These are phyloP conservation scores for Hemaris fuciformis DNA, from an alignment of 2,888 invertebrate genomes.

Conservation along the genomic window DNA sequence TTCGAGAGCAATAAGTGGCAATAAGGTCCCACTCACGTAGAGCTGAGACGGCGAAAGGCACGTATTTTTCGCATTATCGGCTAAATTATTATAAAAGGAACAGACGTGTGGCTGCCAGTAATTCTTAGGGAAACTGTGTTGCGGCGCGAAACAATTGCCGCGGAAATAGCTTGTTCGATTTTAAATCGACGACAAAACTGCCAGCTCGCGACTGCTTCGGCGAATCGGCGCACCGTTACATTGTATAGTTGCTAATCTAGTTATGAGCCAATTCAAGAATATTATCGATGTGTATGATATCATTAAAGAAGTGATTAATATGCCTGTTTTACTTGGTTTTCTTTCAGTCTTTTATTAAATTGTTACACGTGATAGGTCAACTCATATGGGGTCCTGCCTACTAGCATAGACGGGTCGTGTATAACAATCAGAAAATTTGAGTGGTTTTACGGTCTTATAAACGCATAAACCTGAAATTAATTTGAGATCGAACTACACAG, in stretches of 20 bases:
- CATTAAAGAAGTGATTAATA: background rate
- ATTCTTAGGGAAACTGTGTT: constrained; percentile 47
- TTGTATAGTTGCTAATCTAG: background rate
- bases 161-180: constrained; percentile 52
- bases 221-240: background rate
- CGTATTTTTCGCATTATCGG: constrained; percentile 79
- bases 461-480: too few species aligned
- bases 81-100: constrained; percentile 77
- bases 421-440: too few species aligned
- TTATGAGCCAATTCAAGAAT: background rate
- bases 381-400: too few species aligned
- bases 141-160: constrained; percentile 47
- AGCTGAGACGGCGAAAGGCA: constrained; percentile 62
- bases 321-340: background rate
- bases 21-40: constrained; percentile 69
- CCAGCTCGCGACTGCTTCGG: background rate
- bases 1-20: constrained; percentile 68
- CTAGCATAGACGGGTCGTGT: too few species aligned
- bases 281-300: background rate
- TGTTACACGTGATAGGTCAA: too few species aligned
- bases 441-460: too few species aligned
- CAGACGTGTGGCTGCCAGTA: constrained; percentile 67
- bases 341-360: background rate
- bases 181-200: constrained; percentile 12
- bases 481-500: too few species aligned